Base-by-base conservation (phyloP, 37 sponge, comb jelly and placozoan species). In the Ianthella basta region DNA sequence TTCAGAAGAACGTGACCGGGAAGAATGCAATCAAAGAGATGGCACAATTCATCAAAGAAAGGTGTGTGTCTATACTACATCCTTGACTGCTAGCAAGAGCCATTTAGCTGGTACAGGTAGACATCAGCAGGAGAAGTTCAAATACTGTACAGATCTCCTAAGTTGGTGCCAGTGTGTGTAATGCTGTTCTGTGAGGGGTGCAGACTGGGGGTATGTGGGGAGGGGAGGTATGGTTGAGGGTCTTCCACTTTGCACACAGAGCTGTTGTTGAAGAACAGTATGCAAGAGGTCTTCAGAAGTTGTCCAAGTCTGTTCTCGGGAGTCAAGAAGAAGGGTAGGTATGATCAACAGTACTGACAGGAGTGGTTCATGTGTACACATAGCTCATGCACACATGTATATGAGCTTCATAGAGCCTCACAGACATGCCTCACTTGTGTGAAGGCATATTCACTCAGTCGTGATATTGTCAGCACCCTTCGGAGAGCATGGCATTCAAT, bases 241-340 rank as follows among this genome's bases (percentile, higher is more conserved):
- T n/a, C n/a, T n/a, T n/a, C n/a, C n/a, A n/a, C n/a, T n/a, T n/a
- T n/a, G n/a, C n/a, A n/a, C n/a, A n/a, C n/a, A n/a, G n/a, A n/a
- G n/a, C n/a, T n/a, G n/a, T n/a, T n/a, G n/a, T n/a, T n/a, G n/a
- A n/a, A n/a, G n/a, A n/a, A n/a, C n/a, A n/a, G n/a, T n/a, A n/a
- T n/a, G 82, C 90, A 30, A 87, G 82, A 50, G 73, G 80, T 15
- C 63, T 93, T 21, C 0, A 75, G 64, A 93, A 89, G 37, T 82
- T 93, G 0, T 93, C 90, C 59, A 93, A 89, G 74, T 93, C 93
- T 5, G 68, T 85, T 19, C 68, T 87, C 19, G 93, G 88, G 59
- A 87, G 87, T 57, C 34, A 66, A 24, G 93, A 93, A 64, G 90
- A 89, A 89, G 93, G 93, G 93, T 93, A 66, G 77, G n/a, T 79